Base-by-base conservation (phyloP, 2,113 vertebrate species). In the Tyto alba region DNA sequence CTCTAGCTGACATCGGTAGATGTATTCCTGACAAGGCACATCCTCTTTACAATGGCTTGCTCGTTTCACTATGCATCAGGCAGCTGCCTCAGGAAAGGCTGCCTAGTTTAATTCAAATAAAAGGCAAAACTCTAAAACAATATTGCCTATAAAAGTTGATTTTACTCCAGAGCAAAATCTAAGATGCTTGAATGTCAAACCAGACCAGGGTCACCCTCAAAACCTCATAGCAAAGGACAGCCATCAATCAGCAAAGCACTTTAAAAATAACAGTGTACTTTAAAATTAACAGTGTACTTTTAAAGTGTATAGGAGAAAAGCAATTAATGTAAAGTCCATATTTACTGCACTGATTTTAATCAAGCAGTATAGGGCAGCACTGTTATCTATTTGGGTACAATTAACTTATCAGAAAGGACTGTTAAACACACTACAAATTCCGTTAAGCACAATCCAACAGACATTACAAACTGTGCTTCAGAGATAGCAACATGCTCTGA, bases 371-470 rank as follows among this genome's bases (percentile, higher is more conserved):
- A 82, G 92, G 52, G 72, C 85, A 90, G 85, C 74, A 75, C 56
- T 90, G 71, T 83, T 89, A 81, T 94, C 96, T 97, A 81, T 97
- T 91, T 81, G 71, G 91, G 83, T 92, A 88, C 94, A 95, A 91
- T 91, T 88, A 94, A 78, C 34, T 78, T 83, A 74, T 73, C 84
- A 86, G 78, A 90, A 91, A 96, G 85, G 71, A 63, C 87, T 63
- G 68, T 64, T 72, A 93, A 90, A 93, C 34, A 80, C 66, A 40
- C 89, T 64, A 92, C 71, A 82, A 29, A 91, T 94, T 73, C 76
- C 15, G 6, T 91, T 82, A 76, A 79, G 53, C 71, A 67, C 82
- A 90, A 64, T 38, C 52, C 94, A 92, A 41, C 40, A 48, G 59
- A 85, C 7, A 0, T 47, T 64, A 57, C 55, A 81, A 86, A 48